Conservation (phyloP, 2,888 invertebrate genomes). For the Cylindroiulus punctatus region DNA sequence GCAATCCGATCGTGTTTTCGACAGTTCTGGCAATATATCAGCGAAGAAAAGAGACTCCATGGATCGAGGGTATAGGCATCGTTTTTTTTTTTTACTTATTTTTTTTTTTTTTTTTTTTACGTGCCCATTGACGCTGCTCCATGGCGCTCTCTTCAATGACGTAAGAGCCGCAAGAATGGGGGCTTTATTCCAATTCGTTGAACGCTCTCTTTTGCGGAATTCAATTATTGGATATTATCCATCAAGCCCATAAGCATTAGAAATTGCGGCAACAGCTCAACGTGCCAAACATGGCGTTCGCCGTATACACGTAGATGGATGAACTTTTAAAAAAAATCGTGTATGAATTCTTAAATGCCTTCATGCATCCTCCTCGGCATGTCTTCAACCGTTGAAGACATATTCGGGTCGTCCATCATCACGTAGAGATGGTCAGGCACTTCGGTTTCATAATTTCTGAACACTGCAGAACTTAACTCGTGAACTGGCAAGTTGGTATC, state of each 20-base stretch:
- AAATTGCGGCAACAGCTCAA: conserved; percentile 25
- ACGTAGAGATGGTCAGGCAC: too few relatives aligned
- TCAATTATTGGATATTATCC: conserved; percentile 32
- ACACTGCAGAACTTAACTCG: too few relatives aligned
- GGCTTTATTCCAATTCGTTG: conserved; percentile 26
- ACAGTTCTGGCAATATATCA: conserved; percentile 32
- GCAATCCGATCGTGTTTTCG: conserved; percentile 32
- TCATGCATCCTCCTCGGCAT: background rate
- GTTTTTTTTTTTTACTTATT: conserved; percentile 9
- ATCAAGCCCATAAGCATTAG: conserved; percentile 9
- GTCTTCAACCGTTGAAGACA: conserved; percentile 13
- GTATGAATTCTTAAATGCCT: conserved; percentile 14
- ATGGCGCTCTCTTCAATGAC: conserved; percentile 22
- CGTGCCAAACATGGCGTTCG: conserved; percentile 24
- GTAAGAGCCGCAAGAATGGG: conserved; percentile 32
- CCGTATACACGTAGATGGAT: background rate
- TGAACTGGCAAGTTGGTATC: too few relatives aligned
- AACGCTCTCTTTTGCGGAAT: conserved; percentile 3
- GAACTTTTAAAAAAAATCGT: conserved; percentile 19
- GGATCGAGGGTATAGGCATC: too few relatives aligned
- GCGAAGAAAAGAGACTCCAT: background rate
- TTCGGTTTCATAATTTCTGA: too few relatives aligned
- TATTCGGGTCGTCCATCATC: too few relatives aligned
- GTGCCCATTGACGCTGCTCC: background rate
- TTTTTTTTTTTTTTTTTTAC: too few relatives aligned